phyloP scores from a whole-genome alignment of 2,113 vertebrate genomes.

The Canis aureus region DNA sequence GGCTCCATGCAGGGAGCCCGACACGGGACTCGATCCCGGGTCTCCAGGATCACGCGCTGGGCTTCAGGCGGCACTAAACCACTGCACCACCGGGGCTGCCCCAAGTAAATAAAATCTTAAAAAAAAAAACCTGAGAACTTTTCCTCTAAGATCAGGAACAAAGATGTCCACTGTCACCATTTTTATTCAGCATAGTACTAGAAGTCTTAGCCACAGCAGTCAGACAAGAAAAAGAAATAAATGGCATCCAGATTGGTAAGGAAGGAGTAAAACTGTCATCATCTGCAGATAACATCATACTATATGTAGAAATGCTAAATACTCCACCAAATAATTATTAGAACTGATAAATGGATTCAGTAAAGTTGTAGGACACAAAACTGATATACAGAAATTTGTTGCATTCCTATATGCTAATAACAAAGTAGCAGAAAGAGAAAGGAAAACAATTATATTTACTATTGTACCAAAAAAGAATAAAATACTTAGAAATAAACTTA shows the following conservation, averaged over 20 bases:
- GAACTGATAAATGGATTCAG: neutral
- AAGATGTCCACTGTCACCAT: neutral
- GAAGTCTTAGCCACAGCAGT: neutral
- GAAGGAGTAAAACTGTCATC: neutral
- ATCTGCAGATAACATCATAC: neutral
- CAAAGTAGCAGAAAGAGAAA: neutral
- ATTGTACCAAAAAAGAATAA: neutral
- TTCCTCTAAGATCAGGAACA: neutral
- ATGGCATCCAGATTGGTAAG: neutral
- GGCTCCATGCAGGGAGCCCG: no score
- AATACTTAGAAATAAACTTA: neutral
- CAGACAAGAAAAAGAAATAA: neutral
- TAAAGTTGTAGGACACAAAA: neutral
- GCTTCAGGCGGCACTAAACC: no score
- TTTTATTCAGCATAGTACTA: neutral
- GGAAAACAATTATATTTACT: neutral
- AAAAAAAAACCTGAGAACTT: neutral
- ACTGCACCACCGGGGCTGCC: no score
- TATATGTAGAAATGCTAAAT: neutral
- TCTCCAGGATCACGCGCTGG: no score
- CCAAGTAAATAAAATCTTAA: no score
- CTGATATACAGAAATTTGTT: neutral
- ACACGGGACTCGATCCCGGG: no score
- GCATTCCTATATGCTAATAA: neutral
- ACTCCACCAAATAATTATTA: neutral